These are phyloP conservation scores for Argentina silus DNA, from an alignment of 2,797 vertebrate species.

Conservation along the genomic window DNA sequence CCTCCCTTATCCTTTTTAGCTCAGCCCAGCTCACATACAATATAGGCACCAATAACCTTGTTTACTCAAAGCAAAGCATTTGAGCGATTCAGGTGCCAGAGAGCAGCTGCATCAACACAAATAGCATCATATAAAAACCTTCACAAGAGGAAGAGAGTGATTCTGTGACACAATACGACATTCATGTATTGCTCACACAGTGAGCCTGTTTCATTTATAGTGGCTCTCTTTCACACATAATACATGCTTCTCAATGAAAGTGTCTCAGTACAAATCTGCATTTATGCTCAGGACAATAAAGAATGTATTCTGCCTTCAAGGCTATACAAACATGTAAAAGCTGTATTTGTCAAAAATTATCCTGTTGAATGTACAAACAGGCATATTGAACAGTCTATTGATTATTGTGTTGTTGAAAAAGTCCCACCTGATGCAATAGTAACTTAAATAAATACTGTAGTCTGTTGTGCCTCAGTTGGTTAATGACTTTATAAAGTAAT, in stretches of 20 bases:
- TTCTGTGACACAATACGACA: slow-evolving; percentile 46
- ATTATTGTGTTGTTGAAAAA: neutral
- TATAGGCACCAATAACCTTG: slow-evolving; percentile 23
- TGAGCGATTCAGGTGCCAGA: slow-evolving; percentile 34
- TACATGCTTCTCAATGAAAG: slow-evolving; percentile 63
- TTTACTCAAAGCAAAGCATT: slow-evolving; percentile 1
- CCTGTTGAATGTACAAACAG: neutral
- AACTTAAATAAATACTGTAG: neutral
- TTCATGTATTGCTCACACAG: slow-evolving; percentile 64
- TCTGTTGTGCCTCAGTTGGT: neutral
- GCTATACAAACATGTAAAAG: slow-evolving; percentile 46
- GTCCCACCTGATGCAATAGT: neutral
- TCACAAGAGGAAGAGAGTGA: slow-evolving; percentile 57
- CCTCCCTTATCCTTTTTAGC: slow-evolving; percentile 16
- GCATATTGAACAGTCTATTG: neutral
- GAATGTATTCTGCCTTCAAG: slow-evolving; percentile 41
- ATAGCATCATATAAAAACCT: slow-evolving; percentile 72
- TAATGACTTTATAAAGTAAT: neutral
- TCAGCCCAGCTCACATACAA: slow-evolving; percentile 42
- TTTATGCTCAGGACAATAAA: slow-evolving; percentile 34
- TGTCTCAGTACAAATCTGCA: slow-evolving; percentile 44
- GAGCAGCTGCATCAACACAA: slow-evolving; percentile 61
- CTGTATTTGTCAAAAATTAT: neutral
- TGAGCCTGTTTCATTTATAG: slow-evolving; percentile 55
- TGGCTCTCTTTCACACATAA: slow-evolving; percentile 49